phyloP scores from a whole-genome alignment of 2,888 invertebrate genomes.

The Meandrusa payeni region DNA sequence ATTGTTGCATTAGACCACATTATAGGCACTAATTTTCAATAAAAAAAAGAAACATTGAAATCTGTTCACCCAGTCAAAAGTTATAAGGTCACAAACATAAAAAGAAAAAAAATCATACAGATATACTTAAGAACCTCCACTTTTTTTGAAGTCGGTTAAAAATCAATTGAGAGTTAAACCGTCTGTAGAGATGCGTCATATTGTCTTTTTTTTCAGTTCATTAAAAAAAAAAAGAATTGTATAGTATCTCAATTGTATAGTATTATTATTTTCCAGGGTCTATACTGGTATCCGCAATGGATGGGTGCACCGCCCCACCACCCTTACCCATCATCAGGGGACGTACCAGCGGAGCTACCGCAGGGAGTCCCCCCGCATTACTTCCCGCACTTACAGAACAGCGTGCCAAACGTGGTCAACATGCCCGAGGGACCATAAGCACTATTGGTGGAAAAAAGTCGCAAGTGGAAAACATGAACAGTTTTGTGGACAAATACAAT shows the following conservation, averaged over 20 bases:
- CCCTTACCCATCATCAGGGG: constrained; percentile 55
- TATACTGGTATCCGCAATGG: constrained; percentile 77
- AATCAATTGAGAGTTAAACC: neutral
- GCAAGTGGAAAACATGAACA: too few species aligned
- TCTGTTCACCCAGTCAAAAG: too few species aligned
- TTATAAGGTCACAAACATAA: too few species aligned
- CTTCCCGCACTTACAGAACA: constrained; percentile 47
- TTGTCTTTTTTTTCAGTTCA: neutral
- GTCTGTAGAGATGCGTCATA: neutral
- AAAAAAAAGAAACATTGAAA: too few species aligned
- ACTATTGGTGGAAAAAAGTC: too few species aligned
- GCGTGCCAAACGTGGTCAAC: neutral
- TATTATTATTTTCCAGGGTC: constrained; percentile 47
- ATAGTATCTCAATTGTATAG: too few species aligned
- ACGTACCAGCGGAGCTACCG: constrained; percentile 32
- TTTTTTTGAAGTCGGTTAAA: neutral
- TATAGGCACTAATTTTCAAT: too few species aligned
- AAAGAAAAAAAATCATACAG: too few species aligned
- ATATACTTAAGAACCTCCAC: too few species aligned
- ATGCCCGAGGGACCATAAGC: neutral
- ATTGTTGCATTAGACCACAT: too few species aligned
- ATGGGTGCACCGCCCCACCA: constrained; percentile 69
- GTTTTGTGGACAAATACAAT: too few species aligned
- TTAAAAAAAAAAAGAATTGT: too few species aligned
- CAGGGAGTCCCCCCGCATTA: constrained; percentile 30